These are phyloP conservation scores for Petrocephalus schoutedeni DNA, from an alignment of 2,797 vertebrate species.

Conservation along the genomic window DNA sequence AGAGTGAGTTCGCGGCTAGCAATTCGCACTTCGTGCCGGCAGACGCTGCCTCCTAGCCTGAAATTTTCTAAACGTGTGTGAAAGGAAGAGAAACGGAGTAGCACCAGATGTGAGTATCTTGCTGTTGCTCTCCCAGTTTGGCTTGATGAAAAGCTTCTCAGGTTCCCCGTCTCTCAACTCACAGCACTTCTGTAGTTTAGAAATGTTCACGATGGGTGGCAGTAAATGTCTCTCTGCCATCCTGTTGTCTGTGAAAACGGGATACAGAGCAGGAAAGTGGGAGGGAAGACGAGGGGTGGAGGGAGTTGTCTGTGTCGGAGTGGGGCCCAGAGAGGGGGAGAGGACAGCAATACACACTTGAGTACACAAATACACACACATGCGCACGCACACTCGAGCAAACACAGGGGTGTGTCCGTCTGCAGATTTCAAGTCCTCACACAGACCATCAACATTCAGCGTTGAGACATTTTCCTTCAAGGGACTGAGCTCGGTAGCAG, in stretches of 20 bases:
- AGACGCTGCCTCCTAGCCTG: neutral
- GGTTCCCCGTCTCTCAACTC: neutral
- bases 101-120: neutral
- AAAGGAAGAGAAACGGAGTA: neutral
- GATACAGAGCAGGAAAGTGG: neutral
- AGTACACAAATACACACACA: slow-evolving; percentile 17
- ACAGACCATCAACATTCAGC: slow-evolving; percentile 14
- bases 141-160: neutral
- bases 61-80: neutral
- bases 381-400: slow-evolving; percentile 14
- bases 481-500: neutral
- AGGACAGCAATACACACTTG: slow-evolving; percentile 21
- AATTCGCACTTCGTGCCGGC: neutral
- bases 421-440: slow-evolving; percentile 14
- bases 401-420: slow-evolving; percentile 21
- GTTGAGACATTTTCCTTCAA: neutral
- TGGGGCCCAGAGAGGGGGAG: slow-evolving; percentile 16
- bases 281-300: slow-evolving; percentile 15
- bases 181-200: neutral
- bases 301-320: slow-evolving; percentile 27
- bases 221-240: slow-evolving; percentile 20
- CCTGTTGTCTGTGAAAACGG: slow-evolving; percentile 21
- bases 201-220: slow-evolving; percentile 4
- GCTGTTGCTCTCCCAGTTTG: neutral
- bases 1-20: neutral